Evolutionary conservation across 92 coral and sea anemone species (phyloP).

Genomic region (Nematostella vectensis): DNA sequence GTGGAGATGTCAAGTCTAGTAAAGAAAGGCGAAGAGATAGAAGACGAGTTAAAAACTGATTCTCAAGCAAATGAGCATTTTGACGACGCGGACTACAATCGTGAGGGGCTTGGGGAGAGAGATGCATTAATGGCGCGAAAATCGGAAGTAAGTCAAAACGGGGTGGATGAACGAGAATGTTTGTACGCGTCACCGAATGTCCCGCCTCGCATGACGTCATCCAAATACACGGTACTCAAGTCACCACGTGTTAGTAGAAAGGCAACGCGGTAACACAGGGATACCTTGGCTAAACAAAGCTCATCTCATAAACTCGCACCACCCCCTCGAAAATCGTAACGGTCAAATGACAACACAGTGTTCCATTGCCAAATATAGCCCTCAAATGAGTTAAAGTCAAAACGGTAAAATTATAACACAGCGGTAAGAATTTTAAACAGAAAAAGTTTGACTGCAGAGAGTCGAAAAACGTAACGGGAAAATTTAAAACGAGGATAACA

Average conservation of each 20-base stretch:
- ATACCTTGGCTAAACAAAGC: too few species aligned
- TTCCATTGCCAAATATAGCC: too few species aligned
- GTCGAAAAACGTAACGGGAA: too few species aligned
- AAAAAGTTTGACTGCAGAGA: too few species aligned
- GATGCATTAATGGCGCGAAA: too few species aligned
- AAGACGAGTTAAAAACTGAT: background rate
- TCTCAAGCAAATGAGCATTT: background rate
- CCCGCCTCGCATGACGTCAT: slow-evolving; percentile 9
- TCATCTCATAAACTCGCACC: too few species aligned
- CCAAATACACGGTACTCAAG: slow-evolving; percentile 14
- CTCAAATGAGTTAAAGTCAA: too few species aligned
- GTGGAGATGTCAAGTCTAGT: slow-evolving; percentile 7
- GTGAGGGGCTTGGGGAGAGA: background rate
- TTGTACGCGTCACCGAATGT: slow-evolving; percentile 1
- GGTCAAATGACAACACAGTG: too few species aligned
- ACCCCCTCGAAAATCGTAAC: too few species aligned
- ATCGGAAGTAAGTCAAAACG: background rate
- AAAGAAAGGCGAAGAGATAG: background rate
- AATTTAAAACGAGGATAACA: too few species aligned
- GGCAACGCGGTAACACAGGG: slow-evolving; percentile 5
- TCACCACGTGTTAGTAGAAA: slow-evolving; percentile 10
- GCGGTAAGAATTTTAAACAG: too few species aligned
- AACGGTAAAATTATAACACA: too few species aligned
- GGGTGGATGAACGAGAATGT: background rate
- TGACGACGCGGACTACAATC: background rate